These are phyloP conservation scores for Arctopsyche grandis DNA, from an alignment of 1,140 invertebrate genomes.

Conservation along the genomic window DNA sequence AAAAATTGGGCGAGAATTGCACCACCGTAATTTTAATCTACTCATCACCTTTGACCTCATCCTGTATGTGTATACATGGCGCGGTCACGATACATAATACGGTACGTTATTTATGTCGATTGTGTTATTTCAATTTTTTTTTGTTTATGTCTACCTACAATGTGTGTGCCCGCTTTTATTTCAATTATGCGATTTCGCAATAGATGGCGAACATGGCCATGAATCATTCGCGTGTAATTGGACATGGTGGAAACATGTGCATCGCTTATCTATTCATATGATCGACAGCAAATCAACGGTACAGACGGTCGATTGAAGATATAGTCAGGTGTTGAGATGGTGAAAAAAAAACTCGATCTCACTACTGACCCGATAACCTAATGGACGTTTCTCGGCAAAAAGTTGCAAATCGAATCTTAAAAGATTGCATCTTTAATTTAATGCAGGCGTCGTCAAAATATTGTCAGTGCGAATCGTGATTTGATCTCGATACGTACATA, in stretches of 20 bases:
- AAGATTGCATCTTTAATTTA: not conserved
- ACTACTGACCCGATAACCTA: slow-evolving; percentile 16
- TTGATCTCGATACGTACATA: no score
- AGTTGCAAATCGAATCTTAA: no score
- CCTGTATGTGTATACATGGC: not conserved
- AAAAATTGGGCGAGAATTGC: slow-evolving; percentile 5
- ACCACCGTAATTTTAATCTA: slow-evolving; percentile 2
- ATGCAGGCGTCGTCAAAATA: not conserved
- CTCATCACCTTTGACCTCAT: slow-evolving; percentile 25
- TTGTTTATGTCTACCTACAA: no score
- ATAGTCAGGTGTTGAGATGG: not conserved
- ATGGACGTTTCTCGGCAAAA: not conserved
- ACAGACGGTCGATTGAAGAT: not conserved
- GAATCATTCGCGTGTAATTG: not conserved
- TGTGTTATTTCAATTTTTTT: not conserved
- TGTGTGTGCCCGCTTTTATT: no score
- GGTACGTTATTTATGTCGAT: slow-evolving; percentile 15
- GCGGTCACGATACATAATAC: slow-evolving; percentile 9
- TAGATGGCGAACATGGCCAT: not conserved
- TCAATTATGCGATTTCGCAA: slow-evolving; percentile 1
- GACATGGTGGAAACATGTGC: not conserved
- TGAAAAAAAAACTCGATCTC: slow-evolving; percentile 11
- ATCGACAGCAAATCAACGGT: slow-evolving; percentile 10
- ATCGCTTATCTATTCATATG: not conserved
- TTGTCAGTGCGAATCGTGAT: no score